Evolutionary conservation across 1,140 invertebrate genomes (phyloP).

Genomic region (Reticulitermes speratus): DNA sequence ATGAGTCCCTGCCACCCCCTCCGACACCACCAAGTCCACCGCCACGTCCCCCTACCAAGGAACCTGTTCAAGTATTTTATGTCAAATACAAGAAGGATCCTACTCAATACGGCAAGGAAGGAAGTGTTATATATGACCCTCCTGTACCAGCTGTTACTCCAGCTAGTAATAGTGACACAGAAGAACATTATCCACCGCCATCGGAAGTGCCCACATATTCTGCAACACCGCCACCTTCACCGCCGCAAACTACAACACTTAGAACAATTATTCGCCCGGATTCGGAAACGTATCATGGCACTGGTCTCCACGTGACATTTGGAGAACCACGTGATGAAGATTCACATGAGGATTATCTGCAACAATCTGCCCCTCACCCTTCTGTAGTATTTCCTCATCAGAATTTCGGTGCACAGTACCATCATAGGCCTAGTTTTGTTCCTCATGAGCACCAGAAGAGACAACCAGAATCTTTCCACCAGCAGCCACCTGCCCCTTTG

Average conservation of each 20-base stretch:
- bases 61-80: constrained; percentile 85
- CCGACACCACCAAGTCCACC: constrained; percentile 47
- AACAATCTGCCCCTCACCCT: constrained; percentile 57
- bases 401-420: neutral
- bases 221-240: constrained; percentile 43
- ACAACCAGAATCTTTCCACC: constrained; percentile 40
- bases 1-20: constrained; percentile 72
- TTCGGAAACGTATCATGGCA: constrained; percentile 75
- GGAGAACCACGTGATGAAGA: constrained; percentile 52
- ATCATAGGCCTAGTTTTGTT: neutral
- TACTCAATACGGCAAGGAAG: constrained; percentile 38
- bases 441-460: neutral
- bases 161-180: constrained; percentile 49
- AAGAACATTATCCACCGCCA: constrained; percentile 46
- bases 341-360: constrained; percentile 46
- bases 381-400: constrained; percentile 55
- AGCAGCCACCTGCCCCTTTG: constrained; percentile 35
- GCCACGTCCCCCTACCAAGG: constrained; percentile 59
- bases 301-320: constrained; percentile 73
- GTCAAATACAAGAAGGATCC: constrained; percentile 84
- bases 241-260: constrained; percentile 69
- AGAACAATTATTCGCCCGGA: constrained; percentile 80
- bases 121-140: constrained; percentile 70
- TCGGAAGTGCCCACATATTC: constrained; percentile 35
- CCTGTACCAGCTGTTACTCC: constrained; percentile 72